phyloP scores from a whole-genome alignment of 2,113 vertebrate species.

The Xiphias gladius region DNA sequence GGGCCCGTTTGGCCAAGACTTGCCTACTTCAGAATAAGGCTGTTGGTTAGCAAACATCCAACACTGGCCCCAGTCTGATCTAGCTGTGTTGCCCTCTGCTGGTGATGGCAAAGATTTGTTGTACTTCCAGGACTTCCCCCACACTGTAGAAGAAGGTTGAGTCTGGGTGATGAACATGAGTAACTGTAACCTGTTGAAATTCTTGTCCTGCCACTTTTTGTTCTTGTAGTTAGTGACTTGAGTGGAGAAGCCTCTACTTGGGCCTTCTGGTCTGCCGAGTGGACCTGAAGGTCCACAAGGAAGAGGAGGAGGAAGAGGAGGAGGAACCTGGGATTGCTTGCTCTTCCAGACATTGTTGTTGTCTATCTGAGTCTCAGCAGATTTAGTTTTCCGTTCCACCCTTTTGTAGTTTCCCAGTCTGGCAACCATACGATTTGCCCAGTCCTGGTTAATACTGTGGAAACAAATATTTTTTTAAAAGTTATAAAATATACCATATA shows the following conservation, averaged over 20 bases:
- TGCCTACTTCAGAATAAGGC: conserved; percentile 48
- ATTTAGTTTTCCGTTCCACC: conserved; percentile 51
- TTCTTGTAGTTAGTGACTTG: neutral
- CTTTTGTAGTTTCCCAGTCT: conserved; percentile 44
- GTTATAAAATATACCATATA: neutral
- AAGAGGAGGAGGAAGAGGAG: neutral
- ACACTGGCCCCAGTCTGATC: conserved; percentile 64
- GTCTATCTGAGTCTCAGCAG: conserved; percentile 1
- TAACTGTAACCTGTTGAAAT: conserved; percentile 30
- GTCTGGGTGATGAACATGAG: conserved; percentile 56
- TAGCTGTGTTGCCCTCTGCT: conserved; percentile 26
- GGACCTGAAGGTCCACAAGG: neutral
- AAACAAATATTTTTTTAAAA: neutral
- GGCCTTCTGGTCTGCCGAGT: conserved; percentile 22
- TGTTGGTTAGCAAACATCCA: conserved; percentile 74
- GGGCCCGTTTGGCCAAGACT: conserved; percentile 58
- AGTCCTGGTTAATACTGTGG: conserved; percentile 74
- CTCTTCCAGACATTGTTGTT: conserved; percentile 43
- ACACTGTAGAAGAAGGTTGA: conserved; percentile 62
- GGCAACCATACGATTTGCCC: conserved; percentile 44
- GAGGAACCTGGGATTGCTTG: conserved; percentile 23
- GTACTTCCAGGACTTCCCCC: conserved; percentile 75
- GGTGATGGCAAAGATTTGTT: conserved; percentile 51
- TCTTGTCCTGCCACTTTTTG: conserved; percentile 47
- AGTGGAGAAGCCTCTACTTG: conserved; percentile 20